phyloP scores from a whole-genome alignment of 2,797 vertebrate species.

The Buphagus erythrorhynchus region DNA sequence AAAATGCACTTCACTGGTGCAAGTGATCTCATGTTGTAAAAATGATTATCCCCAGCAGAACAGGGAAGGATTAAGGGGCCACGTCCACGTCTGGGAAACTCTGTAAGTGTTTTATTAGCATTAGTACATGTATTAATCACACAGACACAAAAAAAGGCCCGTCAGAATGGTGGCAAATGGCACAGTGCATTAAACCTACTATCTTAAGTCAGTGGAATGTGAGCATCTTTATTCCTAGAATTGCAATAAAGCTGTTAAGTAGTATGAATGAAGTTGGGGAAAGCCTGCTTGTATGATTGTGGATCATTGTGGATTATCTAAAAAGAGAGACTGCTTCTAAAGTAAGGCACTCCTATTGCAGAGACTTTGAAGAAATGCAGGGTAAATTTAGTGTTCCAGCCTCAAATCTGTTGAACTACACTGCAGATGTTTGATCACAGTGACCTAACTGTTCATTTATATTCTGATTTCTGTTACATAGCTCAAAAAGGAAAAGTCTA shows the following conservation, averaged over 20 bases:
- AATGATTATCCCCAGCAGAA: slow-evolving; percentile 70
- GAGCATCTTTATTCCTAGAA: neutral
- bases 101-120: neutral
- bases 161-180: neutral
- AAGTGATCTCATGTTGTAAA: slow-evolving; percentile 72
- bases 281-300: neutral
- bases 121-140: slow-evolving; percentile 19
- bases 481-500: neutral
- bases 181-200: neutral
- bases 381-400: neutral
- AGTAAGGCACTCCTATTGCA: neutral
- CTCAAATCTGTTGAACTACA: neutral
- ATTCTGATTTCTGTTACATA: neutral
- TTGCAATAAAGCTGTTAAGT: neutral
- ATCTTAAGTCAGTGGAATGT: neutral
- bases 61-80: slow-evolving; percentile 66
- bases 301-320: slow-evolving; percentile 9
- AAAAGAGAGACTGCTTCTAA: neutral
- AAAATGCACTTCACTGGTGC: slow-evolving; percentile 54
- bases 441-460: neutral
- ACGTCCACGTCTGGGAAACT: neutral
- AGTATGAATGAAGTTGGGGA: neutral
- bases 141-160: neutral
- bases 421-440: rapidly evolving
- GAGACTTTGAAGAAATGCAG: neutral